Evolutionary conservation across 2,888 invertebrate genomes (phyloP).

Genomic region (Dryobota labecula): DNA sequence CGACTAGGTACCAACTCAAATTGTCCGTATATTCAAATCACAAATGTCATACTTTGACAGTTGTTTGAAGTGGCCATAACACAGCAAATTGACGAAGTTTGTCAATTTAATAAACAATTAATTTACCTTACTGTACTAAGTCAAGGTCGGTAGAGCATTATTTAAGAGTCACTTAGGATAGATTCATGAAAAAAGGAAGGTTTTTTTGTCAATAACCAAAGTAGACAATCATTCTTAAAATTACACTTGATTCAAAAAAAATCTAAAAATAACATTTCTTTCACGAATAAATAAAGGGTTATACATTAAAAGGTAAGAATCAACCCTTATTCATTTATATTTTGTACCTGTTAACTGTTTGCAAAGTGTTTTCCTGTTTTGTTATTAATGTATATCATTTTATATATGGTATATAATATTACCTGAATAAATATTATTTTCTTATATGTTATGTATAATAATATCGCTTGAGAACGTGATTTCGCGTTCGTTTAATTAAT

Average conservation of each 20-base stretch:
- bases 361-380: no score
- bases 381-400: no score
- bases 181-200: neutral
- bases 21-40: no score
- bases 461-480: conserved; percentile 18
- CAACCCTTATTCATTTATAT: conserved; percentile 21
- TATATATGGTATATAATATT: no score
- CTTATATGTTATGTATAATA: conserved; percentile 23
- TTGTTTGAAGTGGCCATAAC: no score
- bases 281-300: conserved; percentile 22
- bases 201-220: neutral
- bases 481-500: conserved; percentile 4
- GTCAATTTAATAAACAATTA: no score
- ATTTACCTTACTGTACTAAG: no score
- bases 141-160: neutral
- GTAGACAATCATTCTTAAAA: neutral
- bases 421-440: conserved; percentile 41
- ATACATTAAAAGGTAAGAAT: conserved; percentile 28
- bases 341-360: conserved; percentile 28
- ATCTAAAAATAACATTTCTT: conserved; percentile 9
- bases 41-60: no score
- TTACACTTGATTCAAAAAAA: neutral
- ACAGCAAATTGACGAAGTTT: no score
- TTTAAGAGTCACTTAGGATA: neutral
- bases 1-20: no score